Base-by-base conservation (phyloP, 35 echinoderm and acorn worm genomes). In the Hemicentrotus pulcherrimus region DNA sequence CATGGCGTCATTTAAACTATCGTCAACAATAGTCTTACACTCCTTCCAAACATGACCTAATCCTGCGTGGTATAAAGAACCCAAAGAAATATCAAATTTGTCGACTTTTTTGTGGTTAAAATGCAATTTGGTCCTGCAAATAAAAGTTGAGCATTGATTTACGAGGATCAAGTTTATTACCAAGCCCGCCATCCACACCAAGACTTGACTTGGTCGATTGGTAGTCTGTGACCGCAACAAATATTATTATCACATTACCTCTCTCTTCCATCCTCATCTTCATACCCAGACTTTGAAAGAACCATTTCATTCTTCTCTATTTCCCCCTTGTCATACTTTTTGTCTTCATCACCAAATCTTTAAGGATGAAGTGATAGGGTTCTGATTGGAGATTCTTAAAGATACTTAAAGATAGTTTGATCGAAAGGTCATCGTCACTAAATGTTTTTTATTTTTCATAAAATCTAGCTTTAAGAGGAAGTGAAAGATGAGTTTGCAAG, bases 111-210 rank as follows among this genome's bases (percentile, higher is more conserved):
- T 90, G 88, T 90, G 88, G 88, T 90, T 5, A 47, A 90, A 90
- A 90, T 47, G 32, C 88, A 90, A 90, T 90, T 90, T 41, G 46
- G 88, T 90, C 88, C 88, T 45, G 88, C 88, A 90, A 90, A 90
- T 90, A 45, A 45, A 90, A 90, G 19, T 33, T 9, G 32, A 90
- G 12, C 32, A 7, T 6, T 90, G 88, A 90, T 90, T 90, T 90
- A 90, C 46, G 88, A 33, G 32, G 88, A 33, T 90, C 32, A 90
- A 15, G 88, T 90, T 90, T 90, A 47, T 32, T n/a, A 78, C 22
- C 88, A 24, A 41, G 88, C 16, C 19, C 32, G 88, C 5, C 12
- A 90, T 41, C 31, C 88, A 90, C 15, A 46, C 88, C 88, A 19
- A 11, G 32, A 4, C 18, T 47, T 90, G 32, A 24, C 88, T 47